These are phyloP conservation scores for Thymelicus acteon DNA, from an alignment of 2,888 invertebrate species.

Conservation along the genomic window DNA sequence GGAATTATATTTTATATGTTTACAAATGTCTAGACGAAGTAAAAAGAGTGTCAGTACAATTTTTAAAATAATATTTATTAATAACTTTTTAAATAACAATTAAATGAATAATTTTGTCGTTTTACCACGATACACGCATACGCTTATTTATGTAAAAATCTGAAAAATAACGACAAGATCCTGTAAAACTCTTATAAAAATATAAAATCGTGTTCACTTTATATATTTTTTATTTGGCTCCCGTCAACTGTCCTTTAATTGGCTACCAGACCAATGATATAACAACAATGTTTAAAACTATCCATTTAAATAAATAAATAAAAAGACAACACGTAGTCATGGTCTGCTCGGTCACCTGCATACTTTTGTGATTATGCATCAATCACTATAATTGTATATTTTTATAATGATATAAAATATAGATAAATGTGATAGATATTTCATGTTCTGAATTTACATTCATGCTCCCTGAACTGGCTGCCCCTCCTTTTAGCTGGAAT, in stretches of 20 bases:
- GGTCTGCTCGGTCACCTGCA: not conserved
- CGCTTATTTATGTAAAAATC: constrained; percentile 31
- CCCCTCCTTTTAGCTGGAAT: too few species aligned
- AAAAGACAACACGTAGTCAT: not conserved
- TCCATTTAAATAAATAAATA: not conserved
- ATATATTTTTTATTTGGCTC: constrained; percentile 17
- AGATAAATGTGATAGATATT: too few species aligned
- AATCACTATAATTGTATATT: too few species aligned
- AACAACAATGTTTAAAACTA: not conserved
- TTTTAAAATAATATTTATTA: constrained; percentile 14
- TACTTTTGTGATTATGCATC: not conserved
- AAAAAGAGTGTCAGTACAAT: constrained; percentile 5
- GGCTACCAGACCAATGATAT: not conserved
- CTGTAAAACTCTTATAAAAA: constrained; percentile 29
- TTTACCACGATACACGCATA: constrained; percentile 19
- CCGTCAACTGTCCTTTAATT: not conserved
- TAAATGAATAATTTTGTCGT: constrained; percentile 10
- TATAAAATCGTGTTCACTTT: constrained; percentile 27
- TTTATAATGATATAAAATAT: too few species aligned
- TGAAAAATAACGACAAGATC: constrained; percentile 25
- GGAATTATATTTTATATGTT: not conserved
- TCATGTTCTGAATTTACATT: too few species aligned
- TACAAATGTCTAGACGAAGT: not conserved
- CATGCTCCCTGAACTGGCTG: too few species aligned
- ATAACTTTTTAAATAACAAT: not conserved